Conservation (phyloP, 2,888 invertebrate species). For the Ennomos fuscantarius region DNA sequence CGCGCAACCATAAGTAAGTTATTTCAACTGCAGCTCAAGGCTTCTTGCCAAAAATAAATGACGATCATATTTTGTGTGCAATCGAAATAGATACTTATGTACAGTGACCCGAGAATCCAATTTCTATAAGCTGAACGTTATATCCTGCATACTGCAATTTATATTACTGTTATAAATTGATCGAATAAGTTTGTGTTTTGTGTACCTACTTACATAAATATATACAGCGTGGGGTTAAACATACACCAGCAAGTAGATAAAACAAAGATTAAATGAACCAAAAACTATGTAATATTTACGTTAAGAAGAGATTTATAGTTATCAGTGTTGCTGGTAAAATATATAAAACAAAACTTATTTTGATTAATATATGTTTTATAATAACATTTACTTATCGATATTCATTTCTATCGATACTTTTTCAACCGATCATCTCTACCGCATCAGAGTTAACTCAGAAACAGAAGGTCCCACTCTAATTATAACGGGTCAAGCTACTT, state of each 20-base stretch:
- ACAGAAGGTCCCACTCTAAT: constrained; percentile 34
- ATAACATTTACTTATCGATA: background rate
- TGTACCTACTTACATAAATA: too few relatives aligned
- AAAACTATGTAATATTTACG: background rate
- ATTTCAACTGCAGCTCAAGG: background rate
- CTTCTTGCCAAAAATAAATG: constrained; percentile 26
- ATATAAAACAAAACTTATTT: background rate
- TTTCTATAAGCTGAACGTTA: too few relatives aligned
- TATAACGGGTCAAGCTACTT: constrained; percentile 36
- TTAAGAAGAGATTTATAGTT: too few relatives aligned
- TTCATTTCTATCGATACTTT: too few relatives aligned
- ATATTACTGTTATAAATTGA: too few relatives aligned
- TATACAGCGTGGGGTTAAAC: too few relatives aligned
- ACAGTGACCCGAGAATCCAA: too few relatives aligned
- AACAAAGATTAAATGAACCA: background rate
- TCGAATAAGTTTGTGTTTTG: too few relatives aligned
- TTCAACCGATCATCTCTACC: constrained; percentile 11
- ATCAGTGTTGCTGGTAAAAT: background rate
- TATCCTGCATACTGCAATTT: too few relatives aligned
- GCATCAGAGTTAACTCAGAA: constrained; percentile 32
- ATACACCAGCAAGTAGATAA: background rate
- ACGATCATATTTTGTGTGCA: constrained; percentile 11
- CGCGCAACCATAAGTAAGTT: constrained; percentile 7
- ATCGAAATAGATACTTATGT: background rate
- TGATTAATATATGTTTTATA: background rate